Evolutionary conservation across 2,113 vertebrate genomes (phyloP).

Genomic region (Sander lucioperca): DNA sequence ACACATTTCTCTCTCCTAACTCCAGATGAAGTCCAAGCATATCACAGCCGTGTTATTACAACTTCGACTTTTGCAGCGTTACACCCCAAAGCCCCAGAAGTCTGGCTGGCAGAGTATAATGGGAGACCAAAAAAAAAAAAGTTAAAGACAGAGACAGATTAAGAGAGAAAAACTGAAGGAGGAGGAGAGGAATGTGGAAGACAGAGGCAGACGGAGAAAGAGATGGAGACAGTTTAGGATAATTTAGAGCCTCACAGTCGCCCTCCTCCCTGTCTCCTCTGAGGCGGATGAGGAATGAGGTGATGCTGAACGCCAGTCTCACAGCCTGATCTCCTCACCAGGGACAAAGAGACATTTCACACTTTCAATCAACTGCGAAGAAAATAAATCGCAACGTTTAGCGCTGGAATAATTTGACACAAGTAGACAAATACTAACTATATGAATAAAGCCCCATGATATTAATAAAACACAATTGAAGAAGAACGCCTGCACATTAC

Average conservation of each 20-base stretch:
- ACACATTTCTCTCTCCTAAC: conserved; percentile 51
- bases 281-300: conserved; percentile 69
- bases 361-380: conserved; percentile 29
- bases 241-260: conserved; percentile 53
- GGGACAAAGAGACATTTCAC: conserved; percentile 50
- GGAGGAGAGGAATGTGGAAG: conserved; percentile 42
- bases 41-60: conserved; percentile 77
- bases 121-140: conserved; percentile 39
- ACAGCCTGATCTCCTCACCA: conserved; percentile 48
- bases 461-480: background rate
- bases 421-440: conserved; percentile 3
- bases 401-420: conserved; percentile 4
- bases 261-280: conserved; percentile 58
- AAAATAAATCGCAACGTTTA: conserved; percentile 11
- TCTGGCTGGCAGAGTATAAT: conserved; percentile 67
- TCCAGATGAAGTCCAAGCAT: conserved; percentile 76
- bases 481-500: too few species aligned
- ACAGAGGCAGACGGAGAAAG: conserved; percentile 11
- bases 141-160: conserved; percentile 47
- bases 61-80: conserved; percentile 55
- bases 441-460: background rate
- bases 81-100: conserved; percentile 60
- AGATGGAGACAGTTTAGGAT: conserved; percentile 40
- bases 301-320: conserved; percentile 63
- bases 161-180: conserved; percentile 22